Conservation (phyloP, 2,888 invertebrate species). For the Nowickia ferox region DNA sequence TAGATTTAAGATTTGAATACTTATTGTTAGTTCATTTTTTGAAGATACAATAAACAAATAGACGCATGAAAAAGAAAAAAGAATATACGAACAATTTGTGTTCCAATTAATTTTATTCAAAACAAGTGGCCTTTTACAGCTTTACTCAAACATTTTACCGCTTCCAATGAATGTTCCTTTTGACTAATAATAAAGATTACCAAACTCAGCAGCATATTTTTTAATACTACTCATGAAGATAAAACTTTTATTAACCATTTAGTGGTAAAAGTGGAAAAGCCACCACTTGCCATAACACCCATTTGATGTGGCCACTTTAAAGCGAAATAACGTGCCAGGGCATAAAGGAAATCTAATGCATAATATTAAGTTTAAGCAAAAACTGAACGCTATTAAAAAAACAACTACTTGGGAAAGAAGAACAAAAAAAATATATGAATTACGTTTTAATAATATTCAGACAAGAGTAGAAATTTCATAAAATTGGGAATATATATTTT, state of each 20-base stretch:
- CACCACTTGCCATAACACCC: constrained; percentile 30
- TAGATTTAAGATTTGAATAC: too few relatives aligned
- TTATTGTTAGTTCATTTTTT: too few relatives aligned
- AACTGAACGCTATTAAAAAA: too few relatives aligned
- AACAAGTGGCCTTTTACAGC: too few relatives aligned
- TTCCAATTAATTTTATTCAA: too few relatives aligned
- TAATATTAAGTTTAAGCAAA: constrained; percentile 13
- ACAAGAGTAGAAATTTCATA: too few relatives aligned
- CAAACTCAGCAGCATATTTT: background rate
- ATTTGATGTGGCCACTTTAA: constrained; percentile 40
- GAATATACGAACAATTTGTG: too few relatives aligned
- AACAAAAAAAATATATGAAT: background rate
- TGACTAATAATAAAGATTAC: constrained; percentile 3
- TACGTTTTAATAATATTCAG: too few relatives aligned
- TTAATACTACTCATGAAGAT: constrained; percentile 14
- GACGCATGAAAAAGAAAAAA: too few relatives aligned
- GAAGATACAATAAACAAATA: too few relatives aligned
- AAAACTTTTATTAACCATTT: constrained; percentile 1
- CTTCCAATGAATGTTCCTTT: background rate
- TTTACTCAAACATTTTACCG: background rate
- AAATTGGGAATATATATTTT: too few relatives aligned
- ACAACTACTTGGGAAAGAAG: constrained; percentile 5
- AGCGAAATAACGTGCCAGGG: background rate
- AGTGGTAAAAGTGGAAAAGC: constrained; percentile 5
- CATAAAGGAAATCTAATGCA: constrained; percentile 20